phyloP scores from a whole-genome alignment of 2,797 vertebrate species.

The Rhadinocentrus ornatus region DNA sequence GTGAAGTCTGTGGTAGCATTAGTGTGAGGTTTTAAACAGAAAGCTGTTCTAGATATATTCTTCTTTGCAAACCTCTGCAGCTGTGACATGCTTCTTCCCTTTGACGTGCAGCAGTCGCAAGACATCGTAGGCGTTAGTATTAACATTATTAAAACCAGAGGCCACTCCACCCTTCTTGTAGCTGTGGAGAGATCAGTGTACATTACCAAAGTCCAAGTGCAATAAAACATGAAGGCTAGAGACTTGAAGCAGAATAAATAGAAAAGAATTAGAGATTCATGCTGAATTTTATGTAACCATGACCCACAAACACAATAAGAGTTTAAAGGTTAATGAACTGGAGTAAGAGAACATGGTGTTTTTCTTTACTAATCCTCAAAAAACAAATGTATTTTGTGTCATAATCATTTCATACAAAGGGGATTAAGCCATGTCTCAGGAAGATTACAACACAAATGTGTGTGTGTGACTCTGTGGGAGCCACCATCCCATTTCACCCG shows the following conservation, averaged over 20 bases:
- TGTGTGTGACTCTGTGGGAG: slow-evolving; percentile 18
- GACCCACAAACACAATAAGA: slow-evolving; percentile 5
- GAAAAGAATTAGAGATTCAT: neutral
- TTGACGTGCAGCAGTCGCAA: slow-evolving; percentile 89
- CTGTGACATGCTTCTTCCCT: slow-evolving; percentile 88
- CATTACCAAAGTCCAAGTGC: slow-evolving; percentile 63
- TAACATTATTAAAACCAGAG: slow-evolving; percentile 90
- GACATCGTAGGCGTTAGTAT: slow-evolving; percentile 90
- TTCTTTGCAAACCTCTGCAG: slow-evolving; percentile 84
- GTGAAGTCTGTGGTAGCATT: slow-evolving; percentile 34
- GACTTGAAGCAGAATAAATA: neutral
- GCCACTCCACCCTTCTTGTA: slow-evolving; percentile 93
- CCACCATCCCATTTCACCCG: slow-evolving; percentile 5
- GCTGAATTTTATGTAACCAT: neutral
- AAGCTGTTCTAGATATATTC: slow-evolving; percentile 14
- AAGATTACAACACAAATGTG: slow-evolving; percentile 45
- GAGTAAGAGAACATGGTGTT: slow-evolving; percentile 13
- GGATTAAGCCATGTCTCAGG: slow-evolving; percentile 52
- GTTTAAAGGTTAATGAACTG: slow-evolving; percentile 11
- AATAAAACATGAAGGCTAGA: slow-evolving; percentile 42
- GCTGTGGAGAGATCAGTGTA: slow-evolving; percentile 73
- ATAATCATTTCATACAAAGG: slow-evolving; percentile 46
- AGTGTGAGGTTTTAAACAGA: slow-evolving; percentile 32
- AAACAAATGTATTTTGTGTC: slow-evolving; percentile 50
- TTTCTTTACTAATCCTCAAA: slow-evolving; percentile 34